Base-by-base conservation (phyloP, 1,140 invertebrate species). In the Lepidotrigona ventralis region DNA sequence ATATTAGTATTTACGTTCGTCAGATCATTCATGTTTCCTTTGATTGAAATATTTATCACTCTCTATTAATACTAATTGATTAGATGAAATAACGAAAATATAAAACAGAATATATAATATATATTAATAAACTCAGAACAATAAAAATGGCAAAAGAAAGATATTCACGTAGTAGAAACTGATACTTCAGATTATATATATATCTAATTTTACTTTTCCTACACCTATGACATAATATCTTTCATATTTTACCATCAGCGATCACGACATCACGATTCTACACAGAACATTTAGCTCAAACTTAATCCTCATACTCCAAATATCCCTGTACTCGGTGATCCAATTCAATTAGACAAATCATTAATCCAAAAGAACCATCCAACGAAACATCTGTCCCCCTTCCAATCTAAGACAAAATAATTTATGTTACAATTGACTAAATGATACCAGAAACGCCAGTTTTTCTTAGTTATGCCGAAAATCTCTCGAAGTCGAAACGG, bases 331-430 rank as follows among this genome's bases (percentile, higher is more conserved):
- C 23, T 46, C 17, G 6, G 6, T 14, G 11, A 58, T 66, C 72
- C 51, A 69, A 70, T 12, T 5, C 79, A 64, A 82, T 51, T 56
- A 39, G 9, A 23, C 63, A 58, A 68, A 68, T 76, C 72, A 19
- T 77, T 11, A 29, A 2, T 58, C 54, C 51, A 29, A 46, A n/a
- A 39, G 39, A 21, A 51, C 23, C 6, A 70, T 70, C 54, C 11
- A 60, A 51, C 58, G 69, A 53, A 75, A 75, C 79, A 26, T 72
- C 14, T 23, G 33, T 23, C 15, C 33, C 29, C 23, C 8, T 56
- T 29, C 17, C 53, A 8, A 29, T 64, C 9, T 21, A 1, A 29
- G 15, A 15, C 54, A 14, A 54, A 53, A 71, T 83, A 78, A 83
- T 83, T 78, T 26, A 26, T 53, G 66, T 51, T 39, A 39, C 6